These are phyloP conservation scores for Salarias fasciatus DNA, from an alignment of 2,797 vertebrate genomes.

Conservation along the genomic window DNA sequence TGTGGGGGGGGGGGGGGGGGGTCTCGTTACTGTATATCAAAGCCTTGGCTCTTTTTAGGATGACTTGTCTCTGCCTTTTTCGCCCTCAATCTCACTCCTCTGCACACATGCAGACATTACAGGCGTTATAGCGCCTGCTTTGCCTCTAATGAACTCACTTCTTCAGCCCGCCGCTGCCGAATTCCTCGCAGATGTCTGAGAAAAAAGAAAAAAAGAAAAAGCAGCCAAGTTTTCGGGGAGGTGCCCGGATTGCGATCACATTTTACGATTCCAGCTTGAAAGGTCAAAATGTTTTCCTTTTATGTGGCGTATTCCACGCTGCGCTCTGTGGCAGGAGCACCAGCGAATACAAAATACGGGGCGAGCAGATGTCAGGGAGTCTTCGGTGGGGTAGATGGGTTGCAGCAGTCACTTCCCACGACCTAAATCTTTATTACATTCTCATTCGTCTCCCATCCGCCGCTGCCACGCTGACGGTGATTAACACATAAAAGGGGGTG, in stretches of 20 bases:
- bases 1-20: neutral
- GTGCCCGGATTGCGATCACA: slow-evolving; percentile 14
- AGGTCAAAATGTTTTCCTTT: slow-evolving; percentile 57
- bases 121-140: slow-evolving; percentile 11
- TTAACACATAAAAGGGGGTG: slow-evolving; percentile 75
- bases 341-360: slow-evolving; percentile 43
- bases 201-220: slow-evolving; percentile 23
- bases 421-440: slow-evolving; percentile 69
- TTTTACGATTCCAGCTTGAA: slow-evolving; percentile 48
- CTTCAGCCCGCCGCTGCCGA: slow-evolving; percentile 4
- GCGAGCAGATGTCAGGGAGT: slow-evolving; percentile 55
- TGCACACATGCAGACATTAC: slow-evolving; percentile 12
- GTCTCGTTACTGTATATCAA: slow-evolving; percentile 39
- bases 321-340: slow-evolving; percentile 9
- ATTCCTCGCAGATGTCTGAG: slow-evolving; percentile 14
- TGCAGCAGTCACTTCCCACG: slow-evolving; percentile 63
- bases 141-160: slow-evolving; percentile 32
- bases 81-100: slow-evolving; percentile 3
- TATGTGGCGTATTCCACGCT: slow-evolving; percentile 34
- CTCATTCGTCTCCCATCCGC: slow-evolving; percentile 47
- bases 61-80: slow-evolving; percentile 7
- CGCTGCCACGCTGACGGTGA: slow-evolving; percentile 42
- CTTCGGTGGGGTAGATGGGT: slow-evolving; percentile 6
- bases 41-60: slow-evolving; percentile 14
- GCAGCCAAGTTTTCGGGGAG: slow-evolving; percentile 16